phyloP scores from a whole-genome alignment of 2,113 vertebrate species.

The Carettochelys insculpta region DNA sequence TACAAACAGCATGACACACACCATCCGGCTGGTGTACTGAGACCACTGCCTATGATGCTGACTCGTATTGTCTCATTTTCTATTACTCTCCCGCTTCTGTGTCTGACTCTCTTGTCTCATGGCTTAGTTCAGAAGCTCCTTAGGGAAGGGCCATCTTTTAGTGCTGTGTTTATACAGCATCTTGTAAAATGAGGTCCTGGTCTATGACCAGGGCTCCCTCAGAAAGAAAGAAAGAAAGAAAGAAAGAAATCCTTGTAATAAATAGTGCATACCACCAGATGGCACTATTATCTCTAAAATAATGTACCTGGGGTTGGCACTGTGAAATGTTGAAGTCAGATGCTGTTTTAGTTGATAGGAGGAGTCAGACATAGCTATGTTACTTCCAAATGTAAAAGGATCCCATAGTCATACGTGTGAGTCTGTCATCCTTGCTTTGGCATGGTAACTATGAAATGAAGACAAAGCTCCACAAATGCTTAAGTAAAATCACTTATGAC shows the following conservation, averaged over 20 bases:
- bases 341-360: neutral
- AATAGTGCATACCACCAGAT: neutral
- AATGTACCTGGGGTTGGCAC: rapidly evolving
- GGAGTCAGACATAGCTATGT: rapidly evolving
- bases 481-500: rapidly evolving
- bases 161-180: rapidly evolving
- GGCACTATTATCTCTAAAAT: constrained; percentile 5
- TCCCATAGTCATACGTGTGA: rapidly evolving
- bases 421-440: rapidly evolving
- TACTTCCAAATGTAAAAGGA: neutral
- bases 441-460: too few relatives aligned
- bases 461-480: too few relatives aligned
- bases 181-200: rapidly evolving
- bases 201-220: rapidly evolving
- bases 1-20: rapidly evolving
- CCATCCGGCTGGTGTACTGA: rapidly evolving
- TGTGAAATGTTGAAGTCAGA: rapidly evolving
- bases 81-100: rapidly evolving
- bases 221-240: rapidly evolving
- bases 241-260: neutral
- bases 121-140: neutral
- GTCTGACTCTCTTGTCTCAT: rapidly evolving
- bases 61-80: rapidly evolving
- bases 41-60: too few relatives aligned
- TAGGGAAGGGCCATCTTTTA: neutral